Base-by-base conservation (phyloP, 2,113 vertebrate species). In the Microtus richardsoni region DNA sequence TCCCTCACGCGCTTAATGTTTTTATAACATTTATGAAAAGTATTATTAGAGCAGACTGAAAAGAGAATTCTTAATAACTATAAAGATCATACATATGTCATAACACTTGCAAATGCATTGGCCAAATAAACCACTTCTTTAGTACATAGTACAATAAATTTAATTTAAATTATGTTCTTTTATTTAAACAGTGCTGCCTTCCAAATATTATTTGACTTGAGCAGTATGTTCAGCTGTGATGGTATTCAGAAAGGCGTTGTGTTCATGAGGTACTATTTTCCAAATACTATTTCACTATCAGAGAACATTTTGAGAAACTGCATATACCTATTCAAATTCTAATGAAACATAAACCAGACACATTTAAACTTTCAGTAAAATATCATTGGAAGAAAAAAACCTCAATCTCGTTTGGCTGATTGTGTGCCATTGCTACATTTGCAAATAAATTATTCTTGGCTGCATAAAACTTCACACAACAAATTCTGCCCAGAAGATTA, bases 391-490 rank as follows among this genome's bases (percentile, higher is more conserved):
- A 95, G 87, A 39, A 82, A 62, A 80, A 80, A 71, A 94, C 95
- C 52, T 86, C 91, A 91, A 89, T 96, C 96, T 96, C 93, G 71
- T 97, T 97, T 97, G 96, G 66, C 47, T 96, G 93, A 97, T 91
- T 93, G 79, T 97, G 82, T 62, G 62, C 74, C 93, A 21, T 71
- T 89, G 83, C 83, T 95, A 96, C 64, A 95, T 97, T 97, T 97
- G 94, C 94, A 97, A 97, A 97, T 96, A 97, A 97, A 97, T 97
- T 96, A 96, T 97, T 94, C 58, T 89, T 89, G 96, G 82, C 90
- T 96, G 68, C 91, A 93, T 93, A 93, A 97, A 97, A 96, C 91
- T 95, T 97, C 71, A 91, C 58, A 95, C 88, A 96, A 92, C 82
- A 97, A 94, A 96, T 91, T 97, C 88, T 68, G 26, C 95, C 92